Evolutionary conservation across 2,113 vertebrate species (phyloP), one percentile per base, ranked within the genome.

Genomic region (Neodon shergylaensis): DNA sequence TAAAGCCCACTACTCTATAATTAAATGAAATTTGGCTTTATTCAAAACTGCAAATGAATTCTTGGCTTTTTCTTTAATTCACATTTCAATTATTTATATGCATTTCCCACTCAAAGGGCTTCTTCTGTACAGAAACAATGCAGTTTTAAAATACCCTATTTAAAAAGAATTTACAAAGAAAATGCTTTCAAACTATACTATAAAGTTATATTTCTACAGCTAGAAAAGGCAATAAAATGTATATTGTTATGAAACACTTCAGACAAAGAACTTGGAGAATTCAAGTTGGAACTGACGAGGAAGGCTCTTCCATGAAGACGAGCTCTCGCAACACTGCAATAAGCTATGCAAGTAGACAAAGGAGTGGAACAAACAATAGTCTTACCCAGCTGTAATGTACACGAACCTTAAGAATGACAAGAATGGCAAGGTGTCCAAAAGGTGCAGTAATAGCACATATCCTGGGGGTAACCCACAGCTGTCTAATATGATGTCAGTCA

Each of bases 11-110:
- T 96, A 92, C 73, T 28, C 36, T 96, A 97, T 97, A 96, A 96
- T 98, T 95, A 97, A 98, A 97, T 95, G 95, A 97, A 95, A 9
- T 88, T 96, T 97, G 86, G 9, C 31, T 95, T 73, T 81, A 95
- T 1, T n/a, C 83, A 97, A 96, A 94, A 96, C 90, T 92, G 52
- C 1, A 58, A 97, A 79, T 65, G 13, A 97, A 98, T 96, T 90
- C 94, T 88, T 97, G 49, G 84, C 65, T 97, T 95, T 97, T 97
- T 74, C 28, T 96, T 81, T 86, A 95, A 72, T 68, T 88, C 33
- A 88, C 61, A 87, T 73, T 96, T 98, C 76, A 97, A 72, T 97
- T 96, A 98, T 97, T 96, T 97, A 96, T 92, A 68, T 68, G 2
- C 39, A 72, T 54, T 97, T 88, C 66, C 84, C 87, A 93, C 77